Base-by-base conservation (phyloP, 2,113 vertebrate genomes). In the Elachura formosa region DNA sequence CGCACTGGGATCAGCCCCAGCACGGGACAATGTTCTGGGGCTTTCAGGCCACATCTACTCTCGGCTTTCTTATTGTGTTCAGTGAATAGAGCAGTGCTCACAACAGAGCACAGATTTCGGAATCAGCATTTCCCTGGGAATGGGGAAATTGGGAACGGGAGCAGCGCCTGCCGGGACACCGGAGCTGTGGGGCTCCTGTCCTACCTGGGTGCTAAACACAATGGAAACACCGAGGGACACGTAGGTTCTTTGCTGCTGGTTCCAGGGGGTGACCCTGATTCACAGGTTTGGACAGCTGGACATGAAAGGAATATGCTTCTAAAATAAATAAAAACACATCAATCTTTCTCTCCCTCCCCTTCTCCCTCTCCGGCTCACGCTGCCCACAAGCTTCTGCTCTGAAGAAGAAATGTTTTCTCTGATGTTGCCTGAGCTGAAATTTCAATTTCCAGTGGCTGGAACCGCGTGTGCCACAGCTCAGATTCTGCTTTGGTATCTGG, bases 111-210 rank as follows among this genome's bases (percentile, higher is more conserved):
- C 0, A 1, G 48, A n/a, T 49, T 41, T 33, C 28, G 69, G 12
- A 2, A 33, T 25, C 87, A 91, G 61, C 68, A 4, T 0, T 73
- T 66, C 34, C 19, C 34, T 36, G 10, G 20, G 38, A n/a, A 36
- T 54, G 21, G 80, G 58, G 61, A 38, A 25, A 43, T 4, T 5
- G 46, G 75, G 23, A 18, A 23, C 26, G 55, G 33, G 25, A 82
- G 40, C 63, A 10, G 59, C 63, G 21, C 6, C 3, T 1, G 1
- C 51, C 7, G 38, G 80, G 66, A 38, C 41, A 11, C 0, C 2
- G 55, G 51, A 3, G 43, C 48, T 80, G 69, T 51, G 45, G 9
- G 2, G 3, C 59, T 66, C 76, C 36, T 31, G 41, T 66, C 28
- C 51, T 14, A 54, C 36, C n/a, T 3, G 26, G 41, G 23, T 17